Conservation (phyloP, 2,797 vertebrate species). For the Enteromius viviparus region DNA sequence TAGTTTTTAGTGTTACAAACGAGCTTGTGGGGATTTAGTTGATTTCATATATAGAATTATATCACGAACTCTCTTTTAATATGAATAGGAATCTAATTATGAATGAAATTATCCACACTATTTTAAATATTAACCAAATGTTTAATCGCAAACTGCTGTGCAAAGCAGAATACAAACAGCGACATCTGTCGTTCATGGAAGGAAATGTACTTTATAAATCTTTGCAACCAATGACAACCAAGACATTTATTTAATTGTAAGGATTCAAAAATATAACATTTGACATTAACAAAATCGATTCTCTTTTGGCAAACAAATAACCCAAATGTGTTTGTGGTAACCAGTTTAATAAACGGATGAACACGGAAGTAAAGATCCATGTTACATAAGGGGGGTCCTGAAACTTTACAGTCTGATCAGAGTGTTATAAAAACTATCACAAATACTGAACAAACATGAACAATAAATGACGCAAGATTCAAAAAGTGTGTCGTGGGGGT, state of each 20-base stretch:
- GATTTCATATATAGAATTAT: not conserved
- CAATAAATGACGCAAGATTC: not conserved
- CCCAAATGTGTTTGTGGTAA: not conserved
- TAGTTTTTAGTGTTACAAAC: not conserved
- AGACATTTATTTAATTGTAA: conserved; percentile 29
- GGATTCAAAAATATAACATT: not conserved
- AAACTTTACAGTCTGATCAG: not conserved
- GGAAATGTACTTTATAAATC: not conserved
- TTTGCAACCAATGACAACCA: too few species aligned
- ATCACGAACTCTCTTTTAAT: not conserved
- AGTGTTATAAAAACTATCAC: not conserved
- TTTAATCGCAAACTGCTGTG: not conserved
- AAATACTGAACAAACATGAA: not conserved
- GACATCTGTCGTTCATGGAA: not conserved
- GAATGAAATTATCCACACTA: not conserved
- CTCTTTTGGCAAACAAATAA: not conserved
- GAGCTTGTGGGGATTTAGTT: not conserved
- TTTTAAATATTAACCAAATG: not conserved
- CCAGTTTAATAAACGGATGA: not conserved
- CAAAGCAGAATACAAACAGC: conserved; percentile 1
- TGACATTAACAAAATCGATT: not conserved
- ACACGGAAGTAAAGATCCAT: not conserved
- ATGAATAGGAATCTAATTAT: not conserved
- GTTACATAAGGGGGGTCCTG: not conserved
- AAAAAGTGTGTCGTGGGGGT: not conserved